These are phyloP conservation scores for Hyaena hyaena DNA, from an alignment of 2,113 vertebrate genomes.

Conservation along the genomic window DNA sequence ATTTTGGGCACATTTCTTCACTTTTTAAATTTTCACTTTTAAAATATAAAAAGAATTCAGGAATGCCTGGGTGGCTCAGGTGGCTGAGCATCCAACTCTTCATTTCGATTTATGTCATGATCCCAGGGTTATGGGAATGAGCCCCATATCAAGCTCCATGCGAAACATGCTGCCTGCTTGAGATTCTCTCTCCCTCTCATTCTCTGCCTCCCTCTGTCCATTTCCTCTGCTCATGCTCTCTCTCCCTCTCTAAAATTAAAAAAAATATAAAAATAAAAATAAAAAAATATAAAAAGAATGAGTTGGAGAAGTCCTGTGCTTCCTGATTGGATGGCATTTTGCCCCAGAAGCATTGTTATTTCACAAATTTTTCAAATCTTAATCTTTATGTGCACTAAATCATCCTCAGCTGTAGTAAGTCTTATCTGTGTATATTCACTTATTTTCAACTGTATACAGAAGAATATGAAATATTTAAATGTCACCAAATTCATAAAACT, in stretches of 20 bases:
- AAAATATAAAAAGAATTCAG: background rate
- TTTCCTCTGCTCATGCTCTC: no score
- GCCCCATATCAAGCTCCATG: no score
- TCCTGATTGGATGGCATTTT: background rate
- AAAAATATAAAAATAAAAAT: background rate
- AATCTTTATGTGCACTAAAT: background rate
- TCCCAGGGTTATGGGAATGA: no score
- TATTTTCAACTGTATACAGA: background rate
- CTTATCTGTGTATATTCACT: background rate
- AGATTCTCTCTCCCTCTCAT: no score
- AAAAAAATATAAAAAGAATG: background rate
- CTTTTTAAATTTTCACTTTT: background rate
- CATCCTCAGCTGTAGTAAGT: background rate
- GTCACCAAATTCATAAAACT: background rate
- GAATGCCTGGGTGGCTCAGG: no score
- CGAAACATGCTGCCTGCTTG: no score
- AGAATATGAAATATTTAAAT: conserved; percentile 12
- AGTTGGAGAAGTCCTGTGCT: background rate
- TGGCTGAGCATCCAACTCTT: no score
- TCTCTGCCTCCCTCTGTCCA: no score
- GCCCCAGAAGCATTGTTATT: background rate
- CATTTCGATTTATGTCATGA: no score
- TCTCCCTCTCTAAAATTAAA: no score
- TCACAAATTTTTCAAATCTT: background rate
- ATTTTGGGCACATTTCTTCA: background rate